Evolutionary conservation across 2,888 invertebrate genomes (phyloP).

Genomic region (Thysanoteuthis rhombus): DNA sequence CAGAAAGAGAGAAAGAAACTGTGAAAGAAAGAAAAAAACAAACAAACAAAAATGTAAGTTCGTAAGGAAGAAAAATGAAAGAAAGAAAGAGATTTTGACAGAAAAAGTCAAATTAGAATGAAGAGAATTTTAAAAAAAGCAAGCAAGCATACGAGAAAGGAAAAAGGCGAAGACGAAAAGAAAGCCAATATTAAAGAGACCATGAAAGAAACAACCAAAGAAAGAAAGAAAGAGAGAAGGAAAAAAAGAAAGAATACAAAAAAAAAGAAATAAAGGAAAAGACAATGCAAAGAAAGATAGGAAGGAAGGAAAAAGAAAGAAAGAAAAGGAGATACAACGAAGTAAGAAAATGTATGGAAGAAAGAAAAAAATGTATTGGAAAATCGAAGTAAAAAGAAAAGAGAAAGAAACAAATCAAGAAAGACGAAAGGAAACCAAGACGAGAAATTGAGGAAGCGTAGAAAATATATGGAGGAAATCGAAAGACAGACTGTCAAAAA

Average conservation of each 20-base stretch:
- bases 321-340: neutral
- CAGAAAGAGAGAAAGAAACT: no score
- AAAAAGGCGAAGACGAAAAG: neutral
- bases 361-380: neutral
- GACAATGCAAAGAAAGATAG: neutral
- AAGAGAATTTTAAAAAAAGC: no score
- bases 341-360: neutral
- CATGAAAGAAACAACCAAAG: neutral
- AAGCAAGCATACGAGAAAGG: neutral
- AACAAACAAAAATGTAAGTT: neutral
- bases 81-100: no score
- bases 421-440: no score
- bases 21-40: neutral
- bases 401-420: no score
- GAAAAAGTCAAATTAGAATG: no score
- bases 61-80: neutral
- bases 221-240: neutral
- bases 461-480: no score
- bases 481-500: no score
- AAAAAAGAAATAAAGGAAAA: neutral
- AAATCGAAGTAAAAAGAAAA: no score
- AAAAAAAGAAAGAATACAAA: neutral
- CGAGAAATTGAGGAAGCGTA: no score
- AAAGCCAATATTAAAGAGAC: no score
- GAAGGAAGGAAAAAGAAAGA: neutral